A percentile compares a stretch with the other conserved stretches of the same genome.
Conservation (phyloP, 2,113 vertebrate species). For the Pelecanoides urinatrix region DNA sequence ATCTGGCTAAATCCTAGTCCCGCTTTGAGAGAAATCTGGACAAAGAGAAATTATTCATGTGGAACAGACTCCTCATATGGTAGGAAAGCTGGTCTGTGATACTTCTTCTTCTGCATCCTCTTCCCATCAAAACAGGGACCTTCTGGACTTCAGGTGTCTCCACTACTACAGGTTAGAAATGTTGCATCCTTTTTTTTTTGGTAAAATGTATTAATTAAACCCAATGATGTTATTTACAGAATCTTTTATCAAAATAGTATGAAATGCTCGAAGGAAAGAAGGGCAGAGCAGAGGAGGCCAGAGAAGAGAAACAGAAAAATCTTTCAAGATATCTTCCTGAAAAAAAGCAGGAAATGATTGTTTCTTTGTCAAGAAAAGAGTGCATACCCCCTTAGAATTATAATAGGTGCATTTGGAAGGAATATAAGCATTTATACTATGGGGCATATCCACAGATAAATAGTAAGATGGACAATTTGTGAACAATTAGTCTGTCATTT, state of each 20-base stretch:
- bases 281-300: not conserved
- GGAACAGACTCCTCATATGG: not conserved
- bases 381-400: not conserved
- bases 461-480: not conserved
- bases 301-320: not conserved
- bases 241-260: not conserved
- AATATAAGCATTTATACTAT: not conserved
- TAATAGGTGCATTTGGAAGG: not conserved
- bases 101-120: not conserved
- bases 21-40: not conserved
- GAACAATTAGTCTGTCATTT: not conserved
- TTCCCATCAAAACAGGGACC: not conserved
- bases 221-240: not conserved
- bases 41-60: not conserved
- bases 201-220: not conserved
- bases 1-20: not conserved
- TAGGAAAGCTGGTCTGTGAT: not conserved
- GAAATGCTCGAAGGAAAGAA: not conserved
- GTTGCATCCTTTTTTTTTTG: not conserved
- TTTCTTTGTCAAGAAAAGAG: not conserved
- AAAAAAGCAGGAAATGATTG: not conserved
- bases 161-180: not conserved
- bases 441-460: not conserved
- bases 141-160: not conserved
- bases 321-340: not conserved